Evolutionary conservation across 2,113 vertebrate species (phyloP), one percentile per base, ranked within the genome.

Genomic region (Zootoca vivipara): DNA sequence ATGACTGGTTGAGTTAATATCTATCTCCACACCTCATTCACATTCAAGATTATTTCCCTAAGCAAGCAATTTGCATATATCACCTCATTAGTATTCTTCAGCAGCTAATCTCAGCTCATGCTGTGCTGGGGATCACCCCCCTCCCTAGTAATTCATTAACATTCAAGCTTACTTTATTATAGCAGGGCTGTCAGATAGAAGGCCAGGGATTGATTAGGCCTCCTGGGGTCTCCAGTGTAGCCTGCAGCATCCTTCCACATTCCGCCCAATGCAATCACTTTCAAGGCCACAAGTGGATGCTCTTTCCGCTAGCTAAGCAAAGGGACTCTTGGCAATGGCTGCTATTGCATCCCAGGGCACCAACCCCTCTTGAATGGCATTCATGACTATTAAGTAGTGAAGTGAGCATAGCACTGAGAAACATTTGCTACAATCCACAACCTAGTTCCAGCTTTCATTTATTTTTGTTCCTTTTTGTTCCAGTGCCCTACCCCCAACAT

Each of bases 51-150:
- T 83, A 88, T 88, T 42, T 83, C 73, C 74, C 15, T 3, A n/a
- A 78, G 72, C 73, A 52, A 88, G n/a, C 62, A 46, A 83, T 83
- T 88, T 83, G 26, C 81, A 83, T 88, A 77, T 20, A 77, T 88
- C 58, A 88, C 42, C 40, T 88, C 73, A 88, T 88, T 88, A 88
- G 74, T 78, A 69, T 88, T 74, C 86, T n/a, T 77, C 87, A 77
- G 81, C n/a, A 88, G 62, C 62, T 88, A 75, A 77, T 52, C 62
- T 69, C 40, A 35, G 52, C 81, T 87, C 38, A 42, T 40, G 33
- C 42, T 78, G 73, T 7, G 26, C 64, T 77, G 77, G 40, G 62
- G n/a, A 82, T 78, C 9, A 42, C 13, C n/a, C 58, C 12, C 69
- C n/a, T 73, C 67, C 46, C 52, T 16, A 18, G 64, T 82, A 74